A percentile compares a stretch with the other conserved stretches of the same genome.
Conservation (phyloP, 1,140 invertebrate genomes). For the Caerostris extrusa region DNA sequence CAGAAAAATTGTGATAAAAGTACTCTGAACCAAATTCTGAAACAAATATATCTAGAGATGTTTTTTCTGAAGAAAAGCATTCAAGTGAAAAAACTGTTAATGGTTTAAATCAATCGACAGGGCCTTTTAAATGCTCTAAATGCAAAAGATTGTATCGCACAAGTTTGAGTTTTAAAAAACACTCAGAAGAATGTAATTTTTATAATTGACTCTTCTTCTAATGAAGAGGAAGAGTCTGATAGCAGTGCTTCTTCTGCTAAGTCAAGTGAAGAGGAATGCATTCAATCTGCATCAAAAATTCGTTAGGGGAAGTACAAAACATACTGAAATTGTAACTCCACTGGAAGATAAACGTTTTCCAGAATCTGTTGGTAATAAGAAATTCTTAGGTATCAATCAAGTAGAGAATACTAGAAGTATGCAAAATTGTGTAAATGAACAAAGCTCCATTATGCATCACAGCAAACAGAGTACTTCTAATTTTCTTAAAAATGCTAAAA, state of each 20-base stretch:
- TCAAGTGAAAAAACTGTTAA: constrained; percentile 22
- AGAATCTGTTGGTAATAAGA: neutral
- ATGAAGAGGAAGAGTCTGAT: constrained; percentile 80
- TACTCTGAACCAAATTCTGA: neutral
- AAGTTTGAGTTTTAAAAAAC: constrained; percentile 91
- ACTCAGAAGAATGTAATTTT: constrained; percentile 88
- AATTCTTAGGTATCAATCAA: neutral
- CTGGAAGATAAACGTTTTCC: neutral
- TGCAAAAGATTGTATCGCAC: constrained; percentile 95
- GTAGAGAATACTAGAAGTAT: neutral
- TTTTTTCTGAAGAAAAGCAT: neutral
- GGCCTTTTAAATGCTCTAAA: constrained; percentile 91
- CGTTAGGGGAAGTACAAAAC: neutral
- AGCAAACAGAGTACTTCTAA: neutral
- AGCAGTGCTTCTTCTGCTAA: neutral
- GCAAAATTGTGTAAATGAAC: neutral
- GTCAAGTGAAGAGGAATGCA: neutral
- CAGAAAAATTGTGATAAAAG: too few relatives aligned
- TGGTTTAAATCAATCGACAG: constrained; percentile 81
- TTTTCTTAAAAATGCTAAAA: neutral
- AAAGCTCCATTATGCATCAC: neutral
- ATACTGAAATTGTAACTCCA: neutral
- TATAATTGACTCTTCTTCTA: constrained; percentile 82
- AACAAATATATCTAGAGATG: neutral
- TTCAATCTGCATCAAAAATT: neutral